Evolutionary conservation across 2,888 invertebrate genomes (phyloP).

Genomic region (Microctonus brassicae): DNA sequence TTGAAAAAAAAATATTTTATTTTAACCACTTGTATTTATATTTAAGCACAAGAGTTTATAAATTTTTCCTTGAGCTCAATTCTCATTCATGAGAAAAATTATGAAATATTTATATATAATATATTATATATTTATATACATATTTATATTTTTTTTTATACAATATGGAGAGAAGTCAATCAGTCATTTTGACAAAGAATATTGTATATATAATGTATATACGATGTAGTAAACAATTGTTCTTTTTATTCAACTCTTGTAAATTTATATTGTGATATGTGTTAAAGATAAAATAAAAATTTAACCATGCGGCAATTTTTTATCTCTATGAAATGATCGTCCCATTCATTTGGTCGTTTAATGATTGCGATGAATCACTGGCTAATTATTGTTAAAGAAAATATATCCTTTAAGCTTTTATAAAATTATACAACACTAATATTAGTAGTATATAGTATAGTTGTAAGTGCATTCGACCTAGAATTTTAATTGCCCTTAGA

Average conservation of each 20-base stretch:
- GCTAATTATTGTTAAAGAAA: slow-evolving; percentile 20
- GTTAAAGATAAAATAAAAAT: background rate
- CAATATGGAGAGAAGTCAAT: slow-evolving; percentile 18
- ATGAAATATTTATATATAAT: background rate
- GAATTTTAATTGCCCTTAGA: slow-evolving; percentile 26
- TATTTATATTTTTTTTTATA: too few relatives aligned
- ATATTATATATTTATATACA: background rate
- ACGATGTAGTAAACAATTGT: background rate
- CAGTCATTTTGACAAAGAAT: slow-evolving; percentile 20
- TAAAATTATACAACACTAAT: too few relatives aligned
- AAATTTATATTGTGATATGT: background rate
- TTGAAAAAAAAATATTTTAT: background rate
- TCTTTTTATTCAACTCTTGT: background rate
- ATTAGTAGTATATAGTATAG: too few relatives aligned
- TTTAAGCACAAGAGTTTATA: background rate
- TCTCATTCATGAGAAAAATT: slow-evolving; percentile 21
- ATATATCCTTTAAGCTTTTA: background rate
- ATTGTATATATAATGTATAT: too few relatives aligned
- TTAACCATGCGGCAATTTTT: slow-evolving; percentile 9
- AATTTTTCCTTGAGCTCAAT: slow-evolving; percentile 33
- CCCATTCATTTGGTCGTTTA: slow-evolving; percentile 17
- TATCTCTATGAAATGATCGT: slow-evolving; percentile 16
- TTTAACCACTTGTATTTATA: background rate
- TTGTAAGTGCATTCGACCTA: slow-evolving; percentile 21
- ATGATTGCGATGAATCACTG: slow-evolving; percentile 24